These are phyloP conservation scores for Uromys caudimaculatus DNA, from an alignment of 2,797 vertebrate species.

Conservation along the genomic window DNA sequence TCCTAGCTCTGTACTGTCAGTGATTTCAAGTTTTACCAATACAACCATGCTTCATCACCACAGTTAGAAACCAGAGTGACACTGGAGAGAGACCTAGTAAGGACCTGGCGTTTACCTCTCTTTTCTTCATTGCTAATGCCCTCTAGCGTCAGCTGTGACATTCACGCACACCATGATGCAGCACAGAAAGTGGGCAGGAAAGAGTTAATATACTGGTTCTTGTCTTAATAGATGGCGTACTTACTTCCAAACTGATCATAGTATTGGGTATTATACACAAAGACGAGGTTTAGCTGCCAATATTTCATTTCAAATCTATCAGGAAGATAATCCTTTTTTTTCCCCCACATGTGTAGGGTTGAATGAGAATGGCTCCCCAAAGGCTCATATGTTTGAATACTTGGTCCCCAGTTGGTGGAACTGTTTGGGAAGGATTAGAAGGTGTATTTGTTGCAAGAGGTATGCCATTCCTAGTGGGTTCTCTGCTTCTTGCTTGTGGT, in stretches of 20 bases:
- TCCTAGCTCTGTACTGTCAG: neutral
- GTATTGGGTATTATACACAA: neutral
- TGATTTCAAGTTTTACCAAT: neutral
- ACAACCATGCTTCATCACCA: neutral
- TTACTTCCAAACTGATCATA: conserved; percentile 8
- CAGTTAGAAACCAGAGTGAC: neutral
- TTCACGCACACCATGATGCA: neutral
- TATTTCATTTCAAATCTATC: neutral
- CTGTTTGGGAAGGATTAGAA: neutral
- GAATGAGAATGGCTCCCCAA: neutral
- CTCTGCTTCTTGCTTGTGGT: neutral
- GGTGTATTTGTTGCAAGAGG: neutral
- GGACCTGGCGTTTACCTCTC: neutral
- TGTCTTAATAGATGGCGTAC: neutral
- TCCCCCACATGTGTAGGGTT: neutral
- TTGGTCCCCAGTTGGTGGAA: neutral
- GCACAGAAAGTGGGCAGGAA: neutral
- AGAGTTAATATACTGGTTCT: neutral
- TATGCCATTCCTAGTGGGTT: neutral
- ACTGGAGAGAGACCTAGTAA: neutral
- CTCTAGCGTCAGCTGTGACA: no score
- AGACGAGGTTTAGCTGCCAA: neutral
- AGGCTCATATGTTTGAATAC: neutral
- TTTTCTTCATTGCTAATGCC: neutral
- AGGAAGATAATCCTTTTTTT: neutral